Evolutionary conservation across 2,797 vertebrate species (phyloP).

Genomic region (Ictinia mississippiensis): DNA sequence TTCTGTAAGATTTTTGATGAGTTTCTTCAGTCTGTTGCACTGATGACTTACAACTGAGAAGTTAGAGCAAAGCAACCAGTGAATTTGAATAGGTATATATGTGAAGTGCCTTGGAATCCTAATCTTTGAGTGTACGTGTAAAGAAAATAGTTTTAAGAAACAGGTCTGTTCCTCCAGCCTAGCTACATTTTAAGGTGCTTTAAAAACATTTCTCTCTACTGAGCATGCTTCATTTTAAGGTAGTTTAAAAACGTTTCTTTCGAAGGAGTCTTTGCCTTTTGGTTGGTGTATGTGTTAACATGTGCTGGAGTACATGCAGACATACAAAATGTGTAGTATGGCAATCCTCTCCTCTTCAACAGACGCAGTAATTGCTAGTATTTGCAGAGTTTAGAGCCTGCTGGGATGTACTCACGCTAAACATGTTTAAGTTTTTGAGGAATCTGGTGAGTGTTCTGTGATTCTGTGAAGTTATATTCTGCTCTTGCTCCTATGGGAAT

Average conservation of each 20-base stretch:
- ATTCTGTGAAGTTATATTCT: neutral
- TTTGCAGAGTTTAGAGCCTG: neutral
- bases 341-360: neutral
- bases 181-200: neutral
- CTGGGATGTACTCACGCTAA: neutral
- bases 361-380: neutral
- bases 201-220: neutral
- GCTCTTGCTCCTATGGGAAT: constrained; percentile 20
- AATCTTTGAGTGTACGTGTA: neutral
- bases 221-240: neutral
- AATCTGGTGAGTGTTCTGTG: constrained; percentile 23
- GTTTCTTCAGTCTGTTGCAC: neutral
- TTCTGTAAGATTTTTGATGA: neutral
- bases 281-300: neutral
- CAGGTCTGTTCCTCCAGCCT: neutral
- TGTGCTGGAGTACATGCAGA: fast-evolving
- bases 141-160: neutral
- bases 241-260: neutral
- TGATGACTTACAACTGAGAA: neutral
- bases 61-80: neutral
- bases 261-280: neutral
- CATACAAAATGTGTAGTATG: neutral
- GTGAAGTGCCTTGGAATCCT: neutral
- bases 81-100: neutral
- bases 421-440: constrained; percentile 39